phyloP scores from a whole-genome alignment of 23 tunicate species.

The Halocynthia roretzi region DNA sequence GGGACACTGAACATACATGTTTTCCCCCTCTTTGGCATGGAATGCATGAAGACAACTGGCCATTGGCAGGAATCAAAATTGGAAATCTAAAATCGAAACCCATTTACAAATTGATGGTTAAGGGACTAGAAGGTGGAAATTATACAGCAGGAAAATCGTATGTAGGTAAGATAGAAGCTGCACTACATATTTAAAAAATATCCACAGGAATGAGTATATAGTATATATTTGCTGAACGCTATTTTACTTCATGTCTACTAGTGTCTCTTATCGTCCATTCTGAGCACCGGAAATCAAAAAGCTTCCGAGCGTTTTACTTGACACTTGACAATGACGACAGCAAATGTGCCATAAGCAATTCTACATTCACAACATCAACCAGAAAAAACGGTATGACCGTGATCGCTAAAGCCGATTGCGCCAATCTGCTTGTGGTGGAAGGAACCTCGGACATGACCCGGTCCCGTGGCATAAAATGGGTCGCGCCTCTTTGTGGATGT shows the following conservation, averaged over 20 bases:
- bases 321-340: background rate
- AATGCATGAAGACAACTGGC: slow-evolving; percentile 22
- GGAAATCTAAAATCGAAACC: background rate
- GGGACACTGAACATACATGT: background rate
- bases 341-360: background rate
- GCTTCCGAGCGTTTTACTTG: slow-evolving; percentile 5
- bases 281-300: background rate
- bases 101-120: background rate
- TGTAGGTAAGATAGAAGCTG: background rate
- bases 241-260: background rate
- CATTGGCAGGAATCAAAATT: slow-evolving; percentile 10
- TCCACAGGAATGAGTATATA: background rate
- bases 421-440: background rate
- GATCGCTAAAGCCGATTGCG: slow-evolving; percentile 4
- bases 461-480: background rate
- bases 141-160: background rate
- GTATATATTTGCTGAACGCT: background rate
- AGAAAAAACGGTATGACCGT: background rate
- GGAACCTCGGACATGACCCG: background rate
- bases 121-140: background rate
- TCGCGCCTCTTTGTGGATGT: slow-evolving; percentile 16
- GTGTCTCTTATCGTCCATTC: background rate
- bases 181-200: too few relatives aligned
- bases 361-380: background rate
- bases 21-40: slow-evolving; percentile 27